Evolutionary conservation across 2,113 vertebrate genomes (phyloP), one percentile per base, ranked within the genome.

Genomic region (Corythornis vintsioides): DNA sequence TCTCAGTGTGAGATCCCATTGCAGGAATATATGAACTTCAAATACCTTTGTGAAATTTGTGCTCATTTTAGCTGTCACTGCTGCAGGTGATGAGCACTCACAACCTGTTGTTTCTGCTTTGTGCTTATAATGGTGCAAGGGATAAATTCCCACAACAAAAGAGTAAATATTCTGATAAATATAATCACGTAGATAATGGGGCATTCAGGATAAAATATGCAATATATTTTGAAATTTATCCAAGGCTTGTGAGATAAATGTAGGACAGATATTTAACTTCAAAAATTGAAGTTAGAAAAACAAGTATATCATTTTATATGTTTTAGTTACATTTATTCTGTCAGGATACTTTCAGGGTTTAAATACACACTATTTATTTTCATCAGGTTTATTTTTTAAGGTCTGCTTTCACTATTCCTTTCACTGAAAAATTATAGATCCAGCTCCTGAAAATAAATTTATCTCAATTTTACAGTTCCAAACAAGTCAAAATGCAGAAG

Each of bases 11-110:
- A 95, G 83, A 83, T 86, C 90, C 81, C 93, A 90, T 83, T 86
- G 76, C 88, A 83, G 83, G 43, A 95, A 77, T 53, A 95, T 5
- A 60, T 72, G 96, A 95, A 96, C 94, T 95, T 95, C 4, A 15
- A 91, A 95, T 93, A 65, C 56, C n/a, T 95, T 91, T 90, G 80
- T 94, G 96, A 95, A 96, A 95, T 86, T 72, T 81, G 83, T 71
- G 73, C 86, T 86, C 73, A 65, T 94, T 96, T 86, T 88, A 91
- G 61, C 73, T 96, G 90, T 96, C 90, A 84, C 35, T 93, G 77
- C 40, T 78, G 76, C 88, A 88, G 83, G 80, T 92, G 93, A 95
- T 94, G 86, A 95, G 65, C 65, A 72, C 43, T 96, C 33, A 11
- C 60, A 90, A 95, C 76, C 86, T 94, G 86, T 91, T 95, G 82